Evolutionary conservation across 2,888 invertebrate genomes (phyloP), one percentile per base, ranked within the genome.

Genomic region (Chironomus tentans): DNA sequence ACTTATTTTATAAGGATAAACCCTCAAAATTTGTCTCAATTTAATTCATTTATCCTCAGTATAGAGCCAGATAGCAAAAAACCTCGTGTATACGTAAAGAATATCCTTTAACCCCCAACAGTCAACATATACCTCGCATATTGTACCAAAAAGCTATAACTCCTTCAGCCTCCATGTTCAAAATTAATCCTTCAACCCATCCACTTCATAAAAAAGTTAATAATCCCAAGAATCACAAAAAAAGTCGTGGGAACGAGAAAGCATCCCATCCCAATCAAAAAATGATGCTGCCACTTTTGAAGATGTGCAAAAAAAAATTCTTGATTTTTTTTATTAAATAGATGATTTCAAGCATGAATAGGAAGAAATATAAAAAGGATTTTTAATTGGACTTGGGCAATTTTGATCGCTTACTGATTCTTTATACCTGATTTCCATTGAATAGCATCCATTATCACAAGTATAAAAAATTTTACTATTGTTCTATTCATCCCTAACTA

Each of bases 381-480:
- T 74, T 74, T 74, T 74, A 74, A 74, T 74, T 74, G 74, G 65
- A 62, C 65, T 38, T 48, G 6, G 65, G 74, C 65, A 74, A 74
- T 68, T 38, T 68, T 68, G 22, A 68, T 74, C 48, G 62, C 65
- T 24, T 24, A 65, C 38, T 21, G 46, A 56, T 47, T 12, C 24
- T 74, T 74, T 74, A 74, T 74, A 74, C 74, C 74, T 74, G 74
- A 74, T 68, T 74, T 46, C 68, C 65, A 74, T 38, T 65, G 74
- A 74, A 74, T 22, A 38, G 38, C 38, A 15, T 74, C 68, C 74
- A 74, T 74, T 74, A 74, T 74, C 73, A 73, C 12, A 62, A 50
- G 18, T 56, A 56, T 56, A 18, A 62, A 73, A 15, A 15, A 24
- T 13, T 21, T 6, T 18, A 46, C 65, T 38, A 73, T 73, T 73